A percentile compares a stretch with the other conserved stretches of the same genome.
These are phyloP conservation scores for Atta texana DNA, from an alignment of 1,140 invertebrate genomes.

Conservation along the genomic window DNA sequence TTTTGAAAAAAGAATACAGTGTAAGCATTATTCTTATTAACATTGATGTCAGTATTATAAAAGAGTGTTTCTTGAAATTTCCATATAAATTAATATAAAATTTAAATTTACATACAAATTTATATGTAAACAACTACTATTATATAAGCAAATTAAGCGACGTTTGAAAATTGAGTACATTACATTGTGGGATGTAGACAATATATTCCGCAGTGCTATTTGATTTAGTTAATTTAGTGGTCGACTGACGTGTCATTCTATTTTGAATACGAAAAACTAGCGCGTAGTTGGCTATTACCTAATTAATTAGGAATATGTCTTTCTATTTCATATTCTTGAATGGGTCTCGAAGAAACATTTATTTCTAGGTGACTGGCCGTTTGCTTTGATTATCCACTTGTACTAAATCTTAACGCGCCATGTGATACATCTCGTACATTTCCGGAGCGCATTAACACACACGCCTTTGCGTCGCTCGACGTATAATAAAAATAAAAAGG, in stretches of 20 bases:
- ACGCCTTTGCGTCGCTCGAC: neutral
- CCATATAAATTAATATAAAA: conserved; percentile 27
- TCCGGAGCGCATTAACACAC: conserved; percentile 24
- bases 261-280: neutral
- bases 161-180: conserved; percentile 6
- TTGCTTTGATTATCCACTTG: conserved; percentile 46
- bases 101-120: conserved; percentile 25
- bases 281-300: neutral
- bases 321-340: conserved; percentile 24
- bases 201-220: conserved; percentile 9
- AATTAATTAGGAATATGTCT: conserved; percentile 21
- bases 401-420: neutral
- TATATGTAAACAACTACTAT: neutral
- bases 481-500: conserved; percentile 18
- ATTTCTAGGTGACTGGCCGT: conserved; percentile 11
- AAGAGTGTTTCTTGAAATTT: neutral
- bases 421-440: conserved; percentile 31
- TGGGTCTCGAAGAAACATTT: neutral
- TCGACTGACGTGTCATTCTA: neutral
- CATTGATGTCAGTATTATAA: neutral
- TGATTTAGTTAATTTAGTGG: conserved; percentile 32
- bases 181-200: neutral
- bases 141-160: conserved; percentile 14
- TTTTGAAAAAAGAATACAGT: neutral
- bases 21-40: neutral